Base-by-base conservation (phyloP, 2,888 invertebrate genomes). In the Ctena decussata region DNA sequence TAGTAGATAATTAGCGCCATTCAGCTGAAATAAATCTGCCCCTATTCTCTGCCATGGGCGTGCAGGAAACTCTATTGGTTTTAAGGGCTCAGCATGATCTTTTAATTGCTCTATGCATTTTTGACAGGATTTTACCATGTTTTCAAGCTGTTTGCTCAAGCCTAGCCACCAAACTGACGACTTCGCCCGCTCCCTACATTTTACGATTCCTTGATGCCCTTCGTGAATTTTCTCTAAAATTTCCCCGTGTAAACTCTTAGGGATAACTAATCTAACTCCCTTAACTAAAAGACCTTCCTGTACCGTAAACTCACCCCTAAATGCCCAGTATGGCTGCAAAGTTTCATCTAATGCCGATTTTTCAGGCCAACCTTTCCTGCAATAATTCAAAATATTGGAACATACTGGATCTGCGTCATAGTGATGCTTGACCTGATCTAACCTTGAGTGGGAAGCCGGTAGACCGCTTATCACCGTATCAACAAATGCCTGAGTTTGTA, bases 1-100 rank as follows among this genome's bases (percentile, higher is more conserved):
- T 44, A 87, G 76, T 24, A 91, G 46, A 69, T 87, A 89, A 21
- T 73, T 76, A 39, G 78, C 44, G 11, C 85, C 80, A 65, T 85
- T 86, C 24, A 89, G 73, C 32, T 90, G 76, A 53, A 90, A 89
- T 41, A 93, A 69, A 77, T 92, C 91, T 53, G 85, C 84, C 11
- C 84, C 91, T 41, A 91, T 79, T 27, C 73, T 91, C 78, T 90
- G 83, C 92, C 90, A 90, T 21, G 90, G 91, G 49, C 80, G 82
- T 32, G 79, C 41, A 27, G 90, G 92, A 35, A 91, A 86, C 24
- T 79, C 72, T 12, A 84, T 49, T 32, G 86, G 75, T 35, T 83
- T 78, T 32, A 90, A 46, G 65, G 87, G 89, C 78, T 91, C 90
- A 24, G 78, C 81, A 49, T 79, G 77, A 44, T 85, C 85, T n/a